Base-by-base conservation (phyloP, 2,113 vertebrate genomes). In the Ciconia boyciana region DNA sequence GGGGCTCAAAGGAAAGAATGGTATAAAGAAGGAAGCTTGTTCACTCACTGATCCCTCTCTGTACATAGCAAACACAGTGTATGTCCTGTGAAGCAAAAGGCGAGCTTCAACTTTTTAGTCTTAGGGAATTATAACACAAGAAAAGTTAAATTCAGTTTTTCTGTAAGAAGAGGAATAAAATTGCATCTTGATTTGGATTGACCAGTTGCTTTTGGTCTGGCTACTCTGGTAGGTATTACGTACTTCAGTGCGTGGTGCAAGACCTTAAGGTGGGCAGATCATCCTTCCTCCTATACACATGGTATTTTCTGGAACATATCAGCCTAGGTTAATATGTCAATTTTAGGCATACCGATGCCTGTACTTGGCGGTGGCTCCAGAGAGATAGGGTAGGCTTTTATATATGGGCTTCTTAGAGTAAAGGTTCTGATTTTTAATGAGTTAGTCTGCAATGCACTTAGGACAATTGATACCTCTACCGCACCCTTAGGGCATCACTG, bases 381-480 rank as follows among this genome's bases (percentile, higher is more conserved):
- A 66, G 93, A 54, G 19, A 32, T 5, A 29, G 7, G 4, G 13
- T 58, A 36, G 6, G 25, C 13, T 83, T 79, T 41, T 46, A 12
- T n/a, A 7, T 31, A 20, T 74, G 41, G 12, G 7, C 6, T 83
- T 83, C 20, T 52, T 36, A 36, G 13, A 46, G 29, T 21, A 51
- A 49, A 36, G 5, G 15, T 81, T 80, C 20, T 62, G 3, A 58
- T 58, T 41, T 83, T 34, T 44, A 32, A 7, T 44, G 7, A 64
- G 7, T 43, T 43, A 44, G 1, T 64, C 39, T 80, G 11, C 2
- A 7, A 1, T 31, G 20, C 16, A 12, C 0, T 54, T 55, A n/a
- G 22, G 57, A 90, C 34, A 62, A 36, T 25, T 16, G 20, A 25
- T 21, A 49, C 2, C 26, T 58, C 28, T 61, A 25, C 17, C 9